Evolutionary conservation across 2,113 vertebrate species (phyloP).

Genomic region (Gallinago paraguaiae): DNA sequence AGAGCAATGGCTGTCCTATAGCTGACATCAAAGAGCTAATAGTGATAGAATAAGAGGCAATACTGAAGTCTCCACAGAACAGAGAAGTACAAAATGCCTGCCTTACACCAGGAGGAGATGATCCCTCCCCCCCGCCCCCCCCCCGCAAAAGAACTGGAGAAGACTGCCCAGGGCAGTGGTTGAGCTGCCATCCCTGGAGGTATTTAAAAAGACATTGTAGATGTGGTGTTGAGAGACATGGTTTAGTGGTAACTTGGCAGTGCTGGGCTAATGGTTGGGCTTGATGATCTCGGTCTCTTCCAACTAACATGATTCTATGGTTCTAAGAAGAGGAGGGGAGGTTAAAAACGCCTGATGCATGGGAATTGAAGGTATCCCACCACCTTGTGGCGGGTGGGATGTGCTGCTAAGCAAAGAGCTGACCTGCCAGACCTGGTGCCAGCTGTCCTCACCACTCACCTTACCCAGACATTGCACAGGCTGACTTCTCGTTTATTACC

Average conservation of each 20-base stretch:
- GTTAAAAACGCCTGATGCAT: background rate
- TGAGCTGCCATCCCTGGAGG: background rate
- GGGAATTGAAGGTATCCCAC: background rate
- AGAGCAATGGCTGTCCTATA: background rate
- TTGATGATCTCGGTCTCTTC: background rate
- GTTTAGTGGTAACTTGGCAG: background rate
- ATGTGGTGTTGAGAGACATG: background rate
- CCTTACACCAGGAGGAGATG: background rate
- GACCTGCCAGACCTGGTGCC: background rate
- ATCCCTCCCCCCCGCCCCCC: too few species aligned
- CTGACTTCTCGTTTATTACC: background rate
- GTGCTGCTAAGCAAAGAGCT: background rate
- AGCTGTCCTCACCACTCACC: background rate
- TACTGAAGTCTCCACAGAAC: background rate
- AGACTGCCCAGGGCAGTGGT: background rate
- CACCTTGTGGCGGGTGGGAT: rapidly evolving
- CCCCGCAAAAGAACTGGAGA: background rate
- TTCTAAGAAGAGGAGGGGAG: background rate
- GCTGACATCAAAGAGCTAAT: background rate
- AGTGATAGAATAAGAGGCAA: background rate
- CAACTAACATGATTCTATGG: background rate
- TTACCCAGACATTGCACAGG: rapidly evolving
- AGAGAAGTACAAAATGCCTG: background rate
- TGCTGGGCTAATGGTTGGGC: background rate
- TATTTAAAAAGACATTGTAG: background rate